These are phyloP conservation scores for Carterocephalus palaemon DNA, from an alignment of 2,888 invertebrate species.

Conservation along the genomic window DNA sequence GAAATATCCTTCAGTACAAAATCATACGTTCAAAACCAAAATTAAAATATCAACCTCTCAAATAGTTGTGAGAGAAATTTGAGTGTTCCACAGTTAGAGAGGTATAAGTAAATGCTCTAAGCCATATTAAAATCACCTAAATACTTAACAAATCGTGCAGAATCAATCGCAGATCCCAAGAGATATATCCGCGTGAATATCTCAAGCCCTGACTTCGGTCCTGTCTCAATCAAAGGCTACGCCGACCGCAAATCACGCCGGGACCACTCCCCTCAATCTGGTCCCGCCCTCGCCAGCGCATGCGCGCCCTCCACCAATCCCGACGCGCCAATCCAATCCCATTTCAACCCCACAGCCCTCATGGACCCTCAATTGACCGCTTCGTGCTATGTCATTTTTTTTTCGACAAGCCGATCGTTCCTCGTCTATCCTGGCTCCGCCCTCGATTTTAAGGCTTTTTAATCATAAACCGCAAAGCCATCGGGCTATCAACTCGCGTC, in stretches of 20 bases:
- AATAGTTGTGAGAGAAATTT: too few species aligned
- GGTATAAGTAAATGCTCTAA: neutral
- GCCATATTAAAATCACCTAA: too few species aligned
- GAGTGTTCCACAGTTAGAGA: too few species aligned
- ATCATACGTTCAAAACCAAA: too few species aligned
- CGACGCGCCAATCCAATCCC: constrained; percentile 25
- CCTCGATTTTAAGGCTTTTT: constrained; percentile 62
- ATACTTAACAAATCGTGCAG: too few species aligned
- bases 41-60: too few species aligned
- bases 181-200: constrained; percentile 8
- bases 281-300: constrained; percentile 59
- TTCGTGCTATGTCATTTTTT: constrained; percentile 71
- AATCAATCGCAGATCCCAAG: neutral
- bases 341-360: constrained; percentile 38
- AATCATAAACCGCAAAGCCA: constrained; percentile 63
- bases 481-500: constrained; percentile 40
- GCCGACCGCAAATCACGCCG: constrained; percentile 73
- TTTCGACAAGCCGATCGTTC: constrained; percentile 63
- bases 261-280: constrained; percentile 68
- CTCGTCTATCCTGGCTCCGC: constrained; percentile 62
- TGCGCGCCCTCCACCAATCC: constrained; percentile 61
- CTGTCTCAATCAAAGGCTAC: constrained; percentile 71
- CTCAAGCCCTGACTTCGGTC: constrained; percentile 36
- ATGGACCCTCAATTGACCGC: constrained; percentile 68
- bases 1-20: too few species aligned